Percentiles rank a stretch among this genome's conserved stretches.
phyloP scores from a whole-genome alignment of 2,797 vertebrate genomes.

The Mormyrops attenuatus region DNA sequence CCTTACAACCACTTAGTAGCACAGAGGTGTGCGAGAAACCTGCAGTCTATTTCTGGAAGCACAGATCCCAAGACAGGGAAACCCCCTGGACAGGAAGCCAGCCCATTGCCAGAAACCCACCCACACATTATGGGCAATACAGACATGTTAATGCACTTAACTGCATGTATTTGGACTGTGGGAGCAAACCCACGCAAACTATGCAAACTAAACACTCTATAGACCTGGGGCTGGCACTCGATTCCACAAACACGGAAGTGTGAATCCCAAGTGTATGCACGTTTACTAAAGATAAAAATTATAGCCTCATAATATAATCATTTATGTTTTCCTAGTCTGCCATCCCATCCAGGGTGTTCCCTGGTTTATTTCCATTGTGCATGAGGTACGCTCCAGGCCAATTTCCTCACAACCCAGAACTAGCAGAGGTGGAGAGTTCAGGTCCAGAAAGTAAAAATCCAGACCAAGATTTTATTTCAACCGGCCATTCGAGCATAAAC shows the following conservation, averaged over 20 bases:
- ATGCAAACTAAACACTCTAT: not conserved
- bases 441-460: not conserved
- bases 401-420: not conserved
- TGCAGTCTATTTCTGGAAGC: not conserved
- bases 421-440: not conserved
- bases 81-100: not conserved
- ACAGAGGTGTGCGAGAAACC: not conserved
- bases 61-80: not conserved
- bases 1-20: not conserved
- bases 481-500: not conserved
- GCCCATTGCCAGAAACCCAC: not conserved
- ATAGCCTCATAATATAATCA: not conserved
- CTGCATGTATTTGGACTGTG: not conserved
- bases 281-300: not conserved
- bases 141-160: not conserved
- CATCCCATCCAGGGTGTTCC: not conserved
- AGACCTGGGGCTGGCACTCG: not conserved
- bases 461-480: not conserved
- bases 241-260: not conserved
- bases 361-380: not conserved
- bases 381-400: not conserved
- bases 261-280: not conserved
- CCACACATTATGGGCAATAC: not conserved
- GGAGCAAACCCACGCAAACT: not conserved
- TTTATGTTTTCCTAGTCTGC: not conserved